Evolutionary conservation across 2,113 vertebrate species (phyloP), one percentile per base, ranked within the genome.

Genomic region (Recurvirostra avosetta): DNA sequence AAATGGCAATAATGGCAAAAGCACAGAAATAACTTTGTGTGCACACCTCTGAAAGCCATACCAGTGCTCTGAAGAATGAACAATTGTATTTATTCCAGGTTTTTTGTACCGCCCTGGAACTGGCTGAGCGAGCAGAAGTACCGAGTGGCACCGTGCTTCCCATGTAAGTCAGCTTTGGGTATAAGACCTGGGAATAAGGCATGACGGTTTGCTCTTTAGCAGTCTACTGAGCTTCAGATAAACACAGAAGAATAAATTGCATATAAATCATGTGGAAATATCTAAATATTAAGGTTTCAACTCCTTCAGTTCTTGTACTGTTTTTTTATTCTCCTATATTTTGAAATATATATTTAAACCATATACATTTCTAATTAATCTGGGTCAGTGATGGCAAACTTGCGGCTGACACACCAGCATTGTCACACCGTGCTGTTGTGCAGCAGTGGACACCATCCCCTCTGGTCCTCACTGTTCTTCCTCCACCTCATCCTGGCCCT

Each of bases 261-360:
- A 3, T 27, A 63, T 47, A 65, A 63, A 90, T 84, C 8, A 67
- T 5, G n/a, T 0, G 0, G 32, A n/a, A 63, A 89, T 55, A 86
- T 59, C 75, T 63, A 74, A 95, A 91, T 86, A 91, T 62, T 73
- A 62, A 38, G 40, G 20, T 77, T 95, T 80, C 76, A 52, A 6
- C 25, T 92, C 75, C 71, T 68, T 62, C 23, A 32, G 52, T 30
- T 67, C 83, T 73, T 47, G 4, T 5, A 5, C 16, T 59, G 21
- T 25, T 45, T 62, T 50, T 66, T 29, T 15, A 20, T 79, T n/a
- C 43, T 72, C 7, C 29, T 43, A 0, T 47, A 12, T 67, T 74
- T 83, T 92, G 63, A 83, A 80, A 89, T 53, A 8, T 4, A 0
- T 38, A 6, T 15, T 72, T 26, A 73, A 88, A 43, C 27, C 8